phyloP scores from a whole-genome alignment of 2,113 vertebrate genomes.

The Gadus chalcogrammus region DNA sequence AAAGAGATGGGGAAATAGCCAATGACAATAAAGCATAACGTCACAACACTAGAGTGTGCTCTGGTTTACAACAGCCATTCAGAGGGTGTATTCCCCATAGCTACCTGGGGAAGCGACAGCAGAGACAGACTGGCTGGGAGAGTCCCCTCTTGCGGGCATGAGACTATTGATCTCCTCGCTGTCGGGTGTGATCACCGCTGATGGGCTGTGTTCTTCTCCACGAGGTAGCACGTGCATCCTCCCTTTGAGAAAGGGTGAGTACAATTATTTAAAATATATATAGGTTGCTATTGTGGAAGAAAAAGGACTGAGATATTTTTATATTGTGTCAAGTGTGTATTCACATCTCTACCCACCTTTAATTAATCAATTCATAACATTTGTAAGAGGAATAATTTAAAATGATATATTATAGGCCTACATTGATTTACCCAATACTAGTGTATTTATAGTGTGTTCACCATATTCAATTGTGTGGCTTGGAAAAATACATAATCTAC shows the following conservation, averaged over 20 bases:
- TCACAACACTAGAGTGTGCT: conserved; percentile 6
- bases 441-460: too few species aligned
- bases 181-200: conserved; percentile 52
- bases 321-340: too few species aligned
- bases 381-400: too few species aligned
- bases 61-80: conserved; percentile 26
- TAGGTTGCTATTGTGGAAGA: too few species aligned
- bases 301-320: too few species aligned
- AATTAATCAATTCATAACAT: too few species aligned
- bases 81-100: not conserved
- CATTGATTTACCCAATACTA: too few species aligned
- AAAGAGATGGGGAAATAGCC: conserved; percentile 24
- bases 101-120: not conserved
- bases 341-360: too few species aligned
- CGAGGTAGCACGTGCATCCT: conserved; percentile 13
- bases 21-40: conserved; percentile 41
- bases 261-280: conserved; percentile 9
- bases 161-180: conserved; percentile 54
- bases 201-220: conserved; percentile 49
- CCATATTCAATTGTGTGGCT: too few species aligned
- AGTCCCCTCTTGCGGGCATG: conserved; percentile 39
- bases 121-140: conserved; percentile 42
- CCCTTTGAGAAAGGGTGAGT: conserved; percentile 47
- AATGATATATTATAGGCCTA: too few species aligned
- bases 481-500: too few species aligned